Evolutionary conservation across 2,888 invertebrate species (phyloP).

Genomic region (Salpingus planirostris): DNA sequence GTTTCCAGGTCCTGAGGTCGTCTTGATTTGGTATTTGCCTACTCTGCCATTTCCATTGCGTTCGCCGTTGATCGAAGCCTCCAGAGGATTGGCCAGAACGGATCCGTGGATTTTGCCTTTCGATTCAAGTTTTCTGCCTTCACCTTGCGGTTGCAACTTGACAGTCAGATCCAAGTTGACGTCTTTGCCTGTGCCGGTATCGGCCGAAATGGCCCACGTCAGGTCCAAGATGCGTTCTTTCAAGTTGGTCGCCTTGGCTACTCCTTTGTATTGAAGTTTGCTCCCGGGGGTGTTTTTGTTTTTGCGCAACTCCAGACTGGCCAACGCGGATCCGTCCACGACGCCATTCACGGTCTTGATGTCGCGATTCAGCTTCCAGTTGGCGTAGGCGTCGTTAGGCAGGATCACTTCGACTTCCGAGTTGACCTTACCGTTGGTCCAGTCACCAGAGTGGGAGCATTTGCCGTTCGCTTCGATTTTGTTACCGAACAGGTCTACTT

Average conservation of each 20-base stretch:
- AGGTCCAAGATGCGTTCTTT: constrained; percentile 39
- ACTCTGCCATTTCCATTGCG: constrained; percentile 19
- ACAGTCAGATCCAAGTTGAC: constrained; percentile 34
- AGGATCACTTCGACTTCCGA: constrained; percentile 45
- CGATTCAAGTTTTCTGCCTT: constrained; percentile 4
- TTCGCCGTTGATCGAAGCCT: constrained; percentile 20
- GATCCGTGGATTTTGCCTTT: constrained; percentile 34
- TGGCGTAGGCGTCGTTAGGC: constrained; percentile 44
- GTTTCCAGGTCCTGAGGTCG: too few relatives aligned
- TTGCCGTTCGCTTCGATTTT: constrained; percentile 43
- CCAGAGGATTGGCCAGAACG: constrained; percentile 33
- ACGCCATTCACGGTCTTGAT: constrained; percentile 24
- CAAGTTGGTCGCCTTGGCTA: constrained; percentile 39
- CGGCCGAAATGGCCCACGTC: constrained; percentile 38
- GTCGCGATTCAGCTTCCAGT: constrained; percentile 36
- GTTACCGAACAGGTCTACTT: constrained; percentile 40
- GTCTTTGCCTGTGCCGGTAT: constrained; percentile 44
- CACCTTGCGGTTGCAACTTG: constrained; percentile 33
- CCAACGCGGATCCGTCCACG: constrained; percentile 25
- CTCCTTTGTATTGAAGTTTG: constrained; percentile 36
- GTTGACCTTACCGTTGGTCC: constrained; percentile 40
- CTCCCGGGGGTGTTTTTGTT: constrained; percentile 41
- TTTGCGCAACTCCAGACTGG: constrained; percentile 35
- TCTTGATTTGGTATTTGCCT: too few relatives aligned
- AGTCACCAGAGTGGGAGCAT: constrained; percentile 40